phyloP scores from a whole-genome alignment of 2,113 vertebrate species.

The Trematomus loennbergii region DNA sequence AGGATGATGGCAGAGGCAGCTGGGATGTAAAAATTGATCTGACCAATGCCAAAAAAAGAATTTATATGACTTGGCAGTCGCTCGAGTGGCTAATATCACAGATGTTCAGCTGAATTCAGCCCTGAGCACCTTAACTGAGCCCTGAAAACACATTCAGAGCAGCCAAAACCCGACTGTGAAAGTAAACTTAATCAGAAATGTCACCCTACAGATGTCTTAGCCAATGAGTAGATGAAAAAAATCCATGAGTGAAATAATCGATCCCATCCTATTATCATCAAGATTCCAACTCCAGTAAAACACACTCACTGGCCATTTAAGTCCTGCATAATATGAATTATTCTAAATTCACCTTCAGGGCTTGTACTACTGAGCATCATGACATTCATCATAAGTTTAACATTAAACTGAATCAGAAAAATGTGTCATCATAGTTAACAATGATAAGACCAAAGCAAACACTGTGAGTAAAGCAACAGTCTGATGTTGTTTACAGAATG shows the following conservation, averaged over 20 bases:
- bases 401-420: not conserved
- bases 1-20: conserved; percentile 38
- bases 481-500: conserved; percentile 1
- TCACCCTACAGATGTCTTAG: not conserved
- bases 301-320: not conserved
- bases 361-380: too few species aligned
- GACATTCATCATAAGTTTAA: too few species aligned
- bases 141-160: not conserved
- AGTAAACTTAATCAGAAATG: not conserved
- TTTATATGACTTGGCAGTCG: conserved; percentile 31
- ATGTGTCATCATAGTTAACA: not conserved
- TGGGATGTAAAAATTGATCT: conserved; percentile 39
- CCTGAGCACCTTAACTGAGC: conserved; percentile 18
- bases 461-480: not conserved
- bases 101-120: conserved; percentile 43
- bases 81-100: conserved; percentile 35
- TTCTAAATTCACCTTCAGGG: too few species aligned
- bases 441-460: not conserved
- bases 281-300: not conserved
- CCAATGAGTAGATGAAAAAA: not conserved
- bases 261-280: not conserved
- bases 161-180: conserved; percentile 17
- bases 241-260: not conserved
- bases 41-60: conserved; percentile 41
- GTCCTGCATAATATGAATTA: not conserved